Evolutionary conservation across 1,140 invertebrate genomes (phyloP).

Genomic region (Drosophila lacertosa): DNA sequence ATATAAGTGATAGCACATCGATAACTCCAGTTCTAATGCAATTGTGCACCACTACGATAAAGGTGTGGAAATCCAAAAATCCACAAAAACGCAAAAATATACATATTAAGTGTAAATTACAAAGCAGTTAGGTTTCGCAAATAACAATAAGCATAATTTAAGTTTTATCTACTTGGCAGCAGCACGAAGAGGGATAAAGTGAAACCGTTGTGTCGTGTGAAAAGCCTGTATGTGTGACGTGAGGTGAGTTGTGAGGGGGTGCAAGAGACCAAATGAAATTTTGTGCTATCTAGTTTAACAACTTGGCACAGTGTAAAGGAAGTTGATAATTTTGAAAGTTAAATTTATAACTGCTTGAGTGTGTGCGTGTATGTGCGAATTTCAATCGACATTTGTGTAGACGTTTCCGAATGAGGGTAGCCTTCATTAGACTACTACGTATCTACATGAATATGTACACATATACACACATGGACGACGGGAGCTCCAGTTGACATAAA

Average conservation of each 20-base stretch:
- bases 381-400: slow-evolving; percentile 22
- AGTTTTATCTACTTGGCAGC: slow-evolving; percentile 24
- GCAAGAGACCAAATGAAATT: slow-evolving; percentile 35
- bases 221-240: slow-evolving; percentile 21
- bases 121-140: slow-evolving; percentile 24
- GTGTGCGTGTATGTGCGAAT: slow-evolving; percentile 22
- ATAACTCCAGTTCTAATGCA: slow-evolving; percentile 36
- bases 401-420: slow-evolving; percentile 33
- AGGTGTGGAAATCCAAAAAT: slow-evolving; percentile 47
- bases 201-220: slow-evolving; percentile 34
- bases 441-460: slow-evolving; percentile 12
- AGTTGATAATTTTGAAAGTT: slow-evolving; percentile 49
- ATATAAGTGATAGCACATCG: slow-evolving; percentile 23
- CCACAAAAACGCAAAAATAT: slow-evolving; percentile 33
- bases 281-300: slow-evolving; percentile 43
- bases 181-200: neutral
- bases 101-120: slow-evolving; percentile 10
- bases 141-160: neutral
- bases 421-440: slow-evolving; percentile 11
- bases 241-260: slow-evolving; percentile 38
- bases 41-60: slow-evolving; percentile 49
- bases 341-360: slow-evolving; percentile 14
- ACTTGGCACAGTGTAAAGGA: slow-evolving; percentile 34
- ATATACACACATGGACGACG: slow-evolving; percentile 18
- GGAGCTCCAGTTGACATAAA: slow-evolving; percentile 33